Evolutionary conservation across 2,113 vertebrate genomes (phyloP).

Genomic region (Mirounga angustirostris): DNA sequence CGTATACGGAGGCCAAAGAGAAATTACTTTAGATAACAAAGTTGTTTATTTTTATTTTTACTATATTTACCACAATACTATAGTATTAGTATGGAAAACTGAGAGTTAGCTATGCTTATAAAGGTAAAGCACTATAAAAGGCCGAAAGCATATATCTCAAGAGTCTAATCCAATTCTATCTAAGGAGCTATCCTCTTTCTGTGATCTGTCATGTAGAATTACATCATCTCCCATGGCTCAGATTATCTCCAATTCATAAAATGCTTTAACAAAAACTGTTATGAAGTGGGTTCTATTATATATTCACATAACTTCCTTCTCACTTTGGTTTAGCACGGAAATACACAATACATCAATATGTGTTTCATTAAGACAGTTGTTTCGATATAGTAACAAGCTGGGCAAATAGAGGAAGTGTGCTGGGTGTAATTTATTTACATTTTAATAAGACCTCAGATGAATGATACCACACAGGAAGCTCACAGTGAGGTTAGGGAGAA

Average conservation of each 20-base stretch:
- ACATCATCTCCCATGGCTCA: slow-evolving; percentile 85
- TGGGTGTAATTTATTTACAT: slow-evolving; percentile 86
- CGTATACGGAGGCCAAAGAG: not conserved
- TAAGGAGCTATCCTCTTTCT: slow-evolving; percentile 57
- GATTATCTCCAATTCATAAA: slow-evolving; percentile 86
- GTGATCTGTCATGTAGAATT: slow-evolving; percentile 77
- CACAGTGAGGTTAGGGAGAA: slow-evolving; percentile 75
- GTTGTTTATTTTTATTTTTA: not conserved
- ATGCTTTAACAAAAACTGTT: slow-evolving; percentile 81
- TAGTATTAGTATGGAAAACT: not conserved
- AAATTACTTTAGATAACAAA: slow-evolving; percentile 50
- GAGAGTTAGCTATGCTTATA: slow-evolving; percentile 34
- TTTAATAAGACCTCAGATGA: slow-evolving; percentile 84
- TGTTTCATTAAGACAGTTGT: slow-evolving; percentile 80
- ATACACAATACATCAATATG: slow-evolving; percentile 81
- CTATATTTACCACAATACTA: slow-evolving; percentile 5
- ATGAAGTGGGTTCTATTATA: slow-evolving; percentile 81
- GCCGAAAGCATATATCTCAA: not conserved
- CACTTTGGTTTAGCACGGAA: slow-evolving; percentile 82
- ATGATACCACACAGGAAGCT: slow-evolving; percentile 82
- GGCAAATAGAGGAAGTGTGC: slow-evolving; percentile 82
- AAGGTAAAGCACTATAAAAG: slow-evolving; percentile 47
- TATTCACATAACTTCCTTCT: slow-evolving; percentile 83
- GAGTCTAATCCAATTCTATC: slow-evolving; percentile 18
- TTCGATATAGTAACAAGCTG: slow-evolving; percentile 80